Percentiles rank a stretch among this genome's conserved stretches.
phyloP scores from a whole-genome alignment of 2,797 vertebrate species.

The Mormyrus proboscirostris region DNA sequence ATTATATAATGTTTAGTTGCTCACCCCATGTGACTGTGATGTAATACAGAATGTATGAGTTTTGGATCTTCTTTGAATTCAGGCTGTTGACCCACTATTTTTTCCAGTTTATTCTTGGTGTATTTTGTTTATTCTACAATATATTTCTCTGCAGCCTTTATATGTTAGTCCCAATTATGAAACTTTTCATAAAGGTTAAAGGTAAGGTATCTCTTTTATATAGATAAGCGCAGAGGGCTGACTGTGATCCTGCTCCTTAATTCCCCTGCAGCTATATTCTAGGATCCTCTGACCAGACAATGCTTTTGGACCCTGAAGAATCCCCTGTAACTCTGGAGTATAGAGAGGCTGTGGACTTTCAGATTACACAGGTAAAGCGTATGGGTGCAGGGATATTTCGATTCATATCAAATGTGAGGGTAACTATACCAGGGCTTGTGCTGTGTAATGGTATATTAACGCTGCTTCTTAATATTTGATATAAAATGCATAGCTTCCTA shows the following conservation, averaged over 20 bases:
- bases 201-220: background rate
- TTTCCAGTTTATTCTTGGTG: background rate
- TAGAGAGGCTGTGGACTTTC: conserved; percentile 61
- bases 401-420: background rate
- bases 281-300: conserved; percentile 67
- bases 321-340: conserved; percentile 73
- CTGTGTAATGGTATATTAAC: background rate
- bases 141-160: too few species aligned
- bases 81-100: background rate
- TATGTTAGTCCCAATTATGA: background rate
- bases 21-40: background rate
- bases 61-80: background rate
- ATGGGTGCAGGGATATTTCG: background rate
- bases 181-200: background rate
- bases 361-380: conserved; percentile 68
- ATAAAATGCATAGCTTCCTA: background rate
- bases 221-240: background rate
- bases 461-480: background rate
- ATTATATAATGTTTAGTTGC: background rate
- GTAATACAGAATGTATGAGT: background rate
- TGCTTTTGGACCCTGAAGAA: conserved; percentile 56
- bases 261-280: conserved; percentile 69
- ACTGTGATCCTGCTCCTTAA: background rate
- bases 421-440: background rate
- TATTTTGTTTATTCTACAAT: background rate